Base-by-base conservation (phyloP, 35 echinoderm and acorn worm species). In the Lytechinus pictus region DNA sequence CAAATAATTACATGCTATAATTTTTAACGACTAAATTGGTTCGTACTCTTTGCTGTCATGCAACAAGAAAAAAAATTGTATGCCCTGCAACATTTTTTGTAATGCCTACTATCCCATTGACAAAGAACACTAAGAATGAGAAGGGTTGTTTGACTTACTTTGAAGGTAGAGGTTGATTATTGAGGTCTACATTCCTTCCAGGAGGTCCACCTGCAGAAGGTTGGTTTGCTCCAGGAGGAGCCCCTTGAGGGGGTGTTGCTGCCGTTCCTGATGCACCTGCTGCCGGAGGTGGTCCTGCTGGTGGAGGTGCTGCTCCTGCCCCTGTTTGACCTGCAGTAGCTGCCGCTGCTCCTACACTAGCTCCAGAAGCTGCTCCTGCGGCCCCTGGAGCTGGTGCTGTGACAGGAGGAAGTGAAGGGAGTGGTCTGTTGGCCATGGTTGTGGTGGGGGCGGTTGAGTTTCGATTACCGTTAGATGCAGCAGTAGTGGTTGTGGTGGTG, bases 111-210 rank as follows among this genome's bases (percentile, higher is more conserved):
- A 44, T 44, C 33, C 33, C 33, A 44, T 44, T 44, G 33, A 44
- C 33, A 44, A 44, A 44, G 33, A 44, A 44, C 33, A 44, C 0
- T 0, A 44, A 44, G 33, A 44, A 44, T 44, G 33, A 44, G 33
- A 44, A 44, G 33, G 33, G 33, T 58, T 13, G 8, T 13, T 58
- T 55, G 58, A 52, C 94, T 72, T 91, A 98, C 97, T 94, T 94
- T 90, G 94, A 88, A 55, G 97, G 97, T 27, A 98, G 96, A 86
- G 97, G 96, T 72, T 97, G 97, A 72, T 97, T 98, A 87, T 98
- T 98, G 94, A 98, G 92, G 61, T 98, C 97, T 86, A 94, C 52
- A 54, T 94, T 95, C 44, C 92, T 94, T 28, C 91, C 92, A n/a
- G 89, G 55, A 1, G 90, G 86, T 21, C 72, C 90, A 24, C 95